Base-by-base conservation (phyloP, 2,113 vertebrate species). In the Corvus hawaiiensis region DNA sequence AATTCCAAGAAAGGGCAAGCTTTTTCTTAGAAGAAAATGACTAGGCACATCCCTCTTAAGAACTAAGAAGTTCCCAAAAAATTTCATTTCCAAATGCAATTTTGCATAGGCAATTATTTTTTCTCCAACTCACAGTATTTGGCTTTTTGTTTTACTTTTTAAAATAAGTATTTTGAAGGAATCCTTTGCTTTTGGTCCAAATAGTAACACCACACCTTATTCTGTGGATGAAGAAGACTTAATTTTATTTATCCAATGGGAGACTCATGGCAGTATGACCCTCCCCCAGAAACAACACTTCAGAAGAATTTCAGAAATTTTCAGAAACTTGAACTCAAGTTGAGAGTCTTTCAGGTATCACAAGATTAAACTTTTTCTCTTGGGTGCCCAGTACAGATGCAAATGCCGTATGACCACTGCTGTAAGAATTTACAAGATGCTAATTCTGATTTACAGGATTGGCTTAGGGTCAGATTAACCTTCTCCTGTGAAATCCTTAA, bases 1-100 rank as follows among this genome's bases (percentile, higher is more conserved):
- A 92, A 94, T 94, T 96, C 93, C 83, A 87, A 87, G 80, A 93
- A 69, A 71, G 44, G 26, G 11, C 61, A 86, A 67, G 52, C 41
- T 74, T 39, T 39, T 77, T 84, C 46, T 90, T 80, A 56, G n/a
- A 76, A 91, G 78, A 91, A 84, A 94, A 94, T 75, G 67, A 90
- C 56, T 61, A 71, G 64, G 41, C 54, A 81, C 2, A 16, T 89
- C 52, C 56, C 74, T 90, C 68, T 90, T 80, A 84, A 75, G 37
- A 52, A 81, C 75, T 86, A 93, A 69, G 2, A 73, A 63, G 52
- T 89, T 93, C 22, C 51, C 39, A 92, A 80, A 13, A 88, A 66
- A 74, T 52, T 58, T 74, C 55, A 63, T 59, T 74, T 85, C 51
- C 26, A 84, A 83, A 43, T 24, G 20, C 59, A 51, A 19, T 87